Evolutionary conservation across 1,140 invertebrate genomes (phyloP), one percentile per base, ranked within the genome.

Genomic region (Pristionchus pacificus): DNA sequence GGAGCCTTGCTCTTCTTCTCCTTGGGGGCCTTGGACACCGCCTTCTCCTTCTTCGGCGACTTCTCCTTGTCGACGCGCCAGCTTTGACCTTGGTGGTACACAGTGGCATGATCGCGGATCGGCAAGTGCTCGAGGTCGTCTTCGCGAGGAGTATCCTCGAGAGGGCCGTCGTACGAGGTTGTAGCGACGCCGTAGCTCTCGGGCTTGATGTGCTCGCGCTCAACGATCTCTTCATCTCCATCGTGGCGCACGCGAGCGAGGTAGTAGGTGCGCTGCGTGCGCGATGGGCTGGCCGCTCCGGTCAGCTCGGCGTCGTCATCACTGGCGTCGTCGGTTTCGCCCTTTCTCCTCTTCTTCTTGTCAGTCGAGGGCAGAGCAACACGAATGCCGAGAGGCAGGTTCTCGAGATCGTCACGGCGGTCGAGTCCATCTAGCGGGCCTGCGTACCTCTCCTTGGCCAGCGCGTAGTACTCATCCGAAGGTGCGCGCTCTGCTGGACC

Each of bases 131-230:
- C 72, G 28, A 74, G 38, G 25, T 74, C 72, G 38, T 10, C 27
- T n/a, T 63, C 28, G 27, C 66, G 32, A 27, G 25, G 14, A 58
- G 59, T 72, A 27, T 74, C 72, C 13, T 72, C 57, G 19, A 74
- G 19, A 27, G 71, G 72, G 13, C 72, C 72, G 10, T 29, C 57
- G 71, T 74, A 74, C 10, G 49, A 31, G 2, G 38, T 68, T 25
- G 57, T 24, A 58, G 80, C 89, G 88, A 64, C 2, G 13, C n/a
- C n/a, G 58, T 72, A 72, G 32, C n/a, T 27, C n/a, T 71, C 32
- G 6, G 70, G 24, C 0, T 27, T 15, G 60, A 62, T 15, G 27
- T n/a, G 60, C 27, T 29, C n/a, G 27, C 59, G 28, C 27, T 33
- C 30, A 38, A 64, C 61, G 62, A 74, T 58, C 30, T 13, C 64